Conservation (phyloP, 2,888 invertebrate species). For the Calliphora vomitoria region DNA sequence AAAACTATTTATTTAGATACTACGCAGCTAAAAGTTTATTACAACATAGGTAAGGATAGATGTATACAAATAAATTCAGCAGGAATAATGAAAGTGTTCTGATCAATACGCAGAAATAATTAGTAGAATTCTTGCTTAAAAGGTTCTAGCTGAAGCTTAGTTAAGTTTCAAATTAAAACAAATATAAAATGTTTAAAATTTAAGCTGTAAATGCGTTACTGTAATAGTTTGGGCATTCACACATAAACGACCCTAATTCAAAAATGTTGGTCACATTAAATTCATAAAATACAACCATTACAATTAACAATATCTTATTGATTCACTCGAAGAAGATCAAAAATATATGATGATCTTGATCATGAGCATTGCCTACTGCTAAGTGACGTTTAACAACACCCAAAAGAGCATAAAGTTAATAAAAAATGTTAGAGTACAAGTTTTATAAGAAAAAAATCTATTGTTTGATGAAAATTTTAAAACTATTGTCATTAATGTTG, state of each 20-base stretch:
- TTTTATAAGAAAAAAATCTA: constrained; percentile 51
- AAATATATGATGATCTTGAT: background rate
- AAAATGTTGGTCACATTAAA: constrained; percentile 43
- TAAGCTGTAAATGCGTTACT: too few species aligned
- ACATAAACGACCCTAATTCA: background rate
- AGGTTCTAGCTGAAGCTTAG: too few species aligned
- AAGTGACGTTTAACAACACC: background rate
- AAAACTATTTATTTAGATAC: too few species aligned
- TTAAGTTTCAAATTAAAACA: too few species aligned
- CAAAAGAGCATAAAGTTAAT: background rate
- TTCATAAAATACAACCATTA: background rate
- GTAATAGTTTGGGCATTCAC: too few species aligned
- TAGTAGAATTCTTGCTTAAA: too few species aligned
- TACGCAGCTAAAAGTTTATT: too few species aligned
- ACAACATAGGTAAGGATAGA: too few species aligned
- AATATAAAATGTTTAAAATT: too few species aligned
- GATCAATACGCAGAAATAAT: too few species aligned
- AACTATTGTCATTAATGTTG: constrained; percentile 5
- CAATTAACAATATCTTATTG: background rate
- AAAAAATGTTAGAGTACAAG: constrained; percentile 17
- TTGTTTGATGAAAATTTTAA: constrained; percentile 16
- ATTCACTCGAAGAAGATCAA: background rate
- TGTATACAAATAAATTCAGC: too few species aligned
- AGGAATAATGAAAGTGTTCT: too few species aligned
- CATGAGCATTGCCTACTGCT: background rate